Percentiles rank a stretch among this genome's conserved stretches.
These are phyloP conservation scores for Calameuta idolon DNA, from an alignment of 2,888 invertebrate genomes.

Conservation along the genomic window DNA sequence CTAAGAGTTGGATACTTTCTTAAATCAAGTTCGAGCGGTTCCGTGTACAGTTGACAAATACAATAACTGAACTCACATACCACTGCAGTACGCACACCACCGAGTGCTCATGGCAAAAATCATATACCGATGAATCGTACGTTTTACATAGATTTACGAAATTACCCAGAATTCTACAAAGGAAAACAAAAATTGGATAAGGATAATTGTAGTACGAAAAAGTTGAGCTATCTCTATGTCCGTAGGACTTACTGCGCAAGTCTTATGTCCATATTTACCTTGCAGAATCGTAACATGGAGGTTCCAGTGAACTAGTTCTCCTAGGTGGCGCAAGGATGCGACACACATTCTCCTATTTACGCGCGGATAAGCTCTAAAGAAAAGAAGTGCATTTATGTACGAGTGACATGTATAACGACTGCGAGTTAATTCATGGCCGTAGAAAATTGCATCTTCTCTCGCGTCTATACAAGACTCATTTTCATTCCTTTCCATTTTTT, in stretches of 20 bases:
- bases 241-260: neutral
- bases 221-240: neutral
- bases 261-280: conserved; percentile 34
- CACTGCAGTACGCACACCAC: neutral
- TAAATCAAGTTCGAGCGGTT: neutral
- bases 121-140: no score
- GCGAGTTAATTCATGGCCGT: neutral
- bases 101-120: neutral
- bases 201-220: neutral
- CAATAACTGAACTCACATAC: neutral
- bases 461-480: neutral
- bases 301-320: conserved; percentile 49
- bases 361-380: neutral
- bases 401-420: neutral
- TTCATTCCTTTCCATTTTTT: neutral
- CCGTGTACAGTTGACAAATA: neutral
- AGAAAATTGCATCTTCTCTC: neutral
- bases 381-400: neutral
- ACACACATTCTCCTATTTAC: conserved; percentile 6
- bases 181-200: neutral
- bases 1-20: neutral
- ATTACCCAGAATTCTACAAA: neutral
- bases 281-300: conserved; percentile 32
- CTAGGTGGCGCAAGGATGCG: conserved; percentile 47
- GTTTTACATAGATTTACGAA: neutral